Conservation (phyloP, 1,140 invertebrate genomes). For the Cydia fagiglandana region DNA sequence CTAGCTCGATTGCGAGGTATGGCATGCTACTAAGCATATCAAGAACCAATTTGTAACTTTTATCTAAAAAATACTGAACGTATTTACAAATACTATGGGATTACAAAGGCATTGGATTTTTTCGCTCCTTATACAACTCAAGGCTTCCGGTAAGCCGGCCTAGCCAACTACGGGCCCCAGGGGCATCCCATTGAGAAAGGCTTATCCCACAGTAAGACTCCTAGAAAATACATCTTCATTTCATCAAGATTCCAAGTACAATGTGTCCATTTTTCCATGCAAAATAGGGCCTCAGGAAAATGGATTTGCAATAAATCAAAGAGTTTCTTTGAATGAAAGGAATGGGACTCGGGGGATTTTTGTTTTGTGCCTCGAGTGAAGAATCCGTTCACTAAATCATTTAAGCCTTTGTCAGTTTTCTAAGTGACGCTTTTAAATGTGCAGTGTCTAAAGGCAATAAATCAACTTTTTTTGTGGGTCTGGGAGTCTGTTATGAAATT, state of each 20-base stretch:
- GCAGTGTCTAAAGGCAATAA: neutral
- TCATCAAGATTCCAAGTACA: neutral
- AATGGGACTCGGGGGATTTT: conserved; percentile 23
- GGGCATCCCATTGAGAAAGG: neutral
- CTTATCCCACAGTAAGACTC: neutral
- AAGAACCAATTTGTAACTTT: too few species aligned
- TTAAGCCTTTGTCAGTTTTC: neutral
- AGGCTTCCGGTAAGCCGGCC: neutral
- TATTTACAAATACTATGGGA: too few species aligned
- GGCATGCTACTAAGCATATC: too few species aligned
- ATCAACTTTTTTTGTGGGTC: too few species aligned
- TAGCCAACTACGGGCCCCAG: neutral
- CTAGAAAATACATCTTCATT: neutral
- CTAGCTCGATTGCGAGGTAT: too few species aligned
- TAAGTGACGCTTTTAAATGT: neutral
- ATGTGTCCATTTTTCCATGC: conserved; percentile 14
- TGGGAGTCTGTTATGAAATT: too few species aligned
- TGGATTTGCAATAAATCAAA: conserved; percentile 31
- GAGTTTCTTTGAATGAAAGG: conserved; percentile 29
- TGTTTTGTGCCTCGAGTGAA: conserved; percentile 7
- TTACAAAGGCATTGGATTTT: neutral
- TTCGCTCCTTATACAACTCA: neutral
- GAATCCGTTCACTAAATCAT: neutral
- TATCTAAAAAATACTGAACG: too few species aligned
- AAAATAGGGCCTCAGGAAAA: conserved; percentile 15